phyloP scores from a whole-genome alignment of 2,888 invertebrate genomes.

The Scaptomyza cyrtandrae region DNA sequence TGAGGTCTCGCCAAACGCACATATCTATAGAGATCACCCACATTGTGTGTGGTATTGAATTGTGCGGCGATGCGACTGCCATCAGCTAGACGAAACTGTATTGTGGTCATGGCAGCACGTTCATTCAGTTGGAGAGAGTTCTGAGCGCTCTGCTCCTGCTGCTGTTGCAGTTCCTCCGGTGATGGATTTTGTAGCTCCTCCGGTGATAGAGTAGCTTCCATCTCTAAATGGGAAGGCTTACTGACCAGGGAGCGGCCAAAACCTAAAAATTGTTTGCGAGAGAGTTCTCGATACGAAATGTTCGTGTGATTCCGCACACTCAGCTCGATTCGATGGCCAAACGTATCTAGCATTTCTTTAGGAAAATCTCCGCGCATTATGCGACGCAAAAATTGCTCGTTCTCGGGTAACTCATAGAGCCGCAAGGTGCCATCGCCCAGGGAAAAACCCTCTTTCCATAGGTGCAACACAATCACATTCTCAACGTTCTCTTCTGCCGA shows the following conservation, averaged over 20 bases:
- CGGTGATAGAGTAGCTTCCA: not conserved
- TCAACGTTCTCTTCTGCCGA: constrained; percentile 31
- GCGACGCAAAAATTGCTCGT: constrained; percentile 56
- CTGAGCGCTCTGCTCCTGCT: constrained; percentile 17
- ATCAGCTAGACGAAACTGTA: constrained; percentile 62
- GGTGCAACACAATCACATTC: constrained; percentile 52
- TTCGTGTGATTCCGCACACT: constrained; percentile 63
- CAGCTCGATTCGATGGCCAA: constrained; percentile 44
- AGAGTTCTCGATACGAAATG: constrained; percentile 43
- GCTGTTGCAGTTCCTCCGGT: constrained; percentile 11
- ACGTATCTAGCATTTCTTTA: constrained; percentile 48
- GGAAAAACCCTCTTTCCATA: constrained; percentile 69
- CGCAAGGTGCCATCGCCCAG: constrained; percentile 59
- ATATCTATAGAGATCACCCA: constrained; percentile 64
- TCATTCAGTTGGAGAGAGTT: constrained; percentile 35
- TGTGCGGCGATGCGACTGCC: constrained; percentile 61
- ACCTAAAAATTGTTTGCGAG: constrained; percentile 64
- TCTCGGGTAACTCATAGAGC: constrained; percentile 57
- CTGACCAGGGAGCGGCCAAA: constrained; percentile 46
- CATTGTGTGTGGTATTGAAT: constrained; percentile 59
- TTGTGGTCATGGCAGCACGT: constrained; percentile 40
- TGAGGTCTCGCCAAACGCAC: constrained; percentile 60
- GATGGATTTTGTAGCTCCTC: not conserved
- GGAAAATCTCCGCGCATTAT: constrained; percentile 66
- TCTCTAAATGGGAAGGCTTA: not conserved